Percentiles rank a stretch among this genome's conserved stretches.
Conservation (phyloP, 2,797 vertebrate species). For the Momotus momota region DNA sequence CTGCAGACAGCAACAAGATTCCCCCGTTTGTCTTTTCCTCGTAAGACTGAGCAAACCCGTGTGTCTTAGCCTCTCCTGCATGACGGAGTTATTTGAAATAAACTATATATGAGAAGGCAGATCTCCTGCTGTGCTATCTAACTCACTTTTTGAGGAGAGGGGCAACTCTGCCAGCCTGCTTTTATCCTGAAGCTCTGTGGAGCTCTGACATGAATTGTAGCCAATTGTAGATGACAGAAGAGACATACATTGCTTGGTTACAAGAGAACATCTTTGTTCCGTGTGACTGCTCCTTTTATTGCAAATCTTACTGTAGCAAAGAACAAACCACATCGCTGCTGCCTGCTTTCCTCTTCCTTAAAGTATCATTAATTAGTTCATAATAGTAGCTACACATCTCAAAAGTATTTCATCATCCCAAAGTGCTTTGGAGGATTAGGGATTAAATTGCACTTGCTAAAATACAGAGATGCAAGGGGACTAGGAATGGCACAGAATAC, state of each 20-base stretch:
- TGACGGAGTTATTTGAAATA: rapidly evolving
- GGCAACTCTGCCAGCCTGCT: not conserved
- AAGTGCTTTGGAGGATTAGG: not conserved
- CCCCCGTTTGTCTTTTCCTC: not conserved
- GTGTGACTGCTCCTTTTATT: conserved; percentile 15
- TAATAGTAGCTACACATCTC: not conserved
- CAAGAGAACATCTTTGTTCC: conserved; percentile 36
- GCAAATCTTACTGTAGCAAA: not conserved
- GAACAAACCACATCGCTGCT: not conserved
- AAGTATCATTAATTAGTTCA: not conserved
- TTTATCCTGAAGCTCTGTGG: conserved; percentile 2
- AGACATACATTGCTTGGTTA: conserved; percentile 46
- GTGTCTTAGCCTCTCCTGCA: not conserved
- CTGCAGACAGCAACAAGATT: not conserved
- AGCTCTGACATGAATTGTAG: conserved; percentile 48
- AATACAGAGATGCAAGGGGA: not conserved
- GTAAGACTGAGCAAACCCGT: not conserved
- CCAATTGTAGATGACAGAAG: not conserved
- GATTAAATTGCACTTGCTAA: not conserved
- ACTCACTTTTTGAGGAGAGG: not conserved
- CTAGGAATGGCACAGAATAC: not conserved
- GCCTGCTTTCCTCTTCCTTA: not conserved
- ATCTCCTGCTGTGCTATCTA: not conserved
- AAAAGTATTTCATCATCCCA: not conserved
- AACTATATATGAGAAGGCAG: not conserved